Evolutionary conservation across 2,113 vertebrate genomes (phyloP).

Genomic region (Callipepla squamata): DNA sequence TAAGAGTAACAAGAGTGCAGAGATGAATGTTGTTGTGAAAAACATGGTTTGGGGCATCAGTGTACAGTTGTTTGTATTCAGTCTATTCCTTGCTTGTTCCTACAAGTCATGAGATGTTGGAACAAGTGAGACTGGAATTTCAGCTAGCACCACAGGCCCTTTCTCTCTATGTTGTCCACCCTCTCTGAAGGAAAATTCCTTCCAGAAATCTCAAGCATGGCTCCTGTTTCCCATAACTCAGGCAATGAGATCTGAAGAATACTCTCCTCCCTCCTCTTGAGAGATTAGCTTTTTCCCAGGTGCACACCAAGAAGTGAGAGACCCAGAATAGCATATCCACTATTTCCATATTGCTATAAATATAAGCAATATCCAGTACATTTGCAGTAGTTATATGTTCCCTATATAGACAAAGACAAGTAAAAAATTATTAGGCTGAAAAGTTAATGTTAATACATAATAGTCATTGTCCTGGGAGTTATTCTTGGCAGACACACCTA

Average conservation of each 20-base stretch:
- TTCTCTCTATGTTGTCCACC: not conserved
- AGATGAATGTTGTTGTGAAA: fast-evolving
- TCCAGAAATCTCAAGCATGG: not conserved
- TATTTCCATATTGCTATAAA: not conserved
- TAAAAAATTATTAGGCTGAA: not conserved
- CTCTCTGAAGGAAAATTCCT: not conserved
- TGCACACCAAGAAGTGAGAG: not conserved
- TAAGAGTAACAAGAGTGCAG: not conserved
- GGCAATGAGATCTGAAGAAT: not conserved
- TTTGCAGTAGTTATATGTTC: not conserved
- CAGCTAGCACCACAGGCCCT: not conserved
- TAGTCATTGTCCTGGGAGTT: not conserved
- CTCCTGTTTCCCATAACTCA: not conserved
- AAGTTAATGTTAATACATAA: not conserved
- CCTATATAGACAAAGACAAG: not conserved
- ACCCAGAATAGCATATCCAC: not conserved
- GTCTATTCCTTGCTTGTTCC: not conserved
- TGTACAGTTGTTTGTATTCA: fast-evolving
- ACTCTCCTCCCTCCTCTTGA: not conserved
- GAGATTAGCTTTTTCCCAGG: not conserved
- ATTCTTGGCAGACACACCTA: not conserved
- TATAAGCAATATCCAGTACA: not conserved
- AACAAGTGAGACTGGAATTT: not conserved
- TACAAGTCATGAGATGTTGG: not conserved
- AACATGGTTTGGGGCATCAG: not conserved